These are phyloP conservation scores for Bovichtus variegatus DNA, from an alignment of 2,797 vertebrate species.

Conservation along the genomic window DNA sequence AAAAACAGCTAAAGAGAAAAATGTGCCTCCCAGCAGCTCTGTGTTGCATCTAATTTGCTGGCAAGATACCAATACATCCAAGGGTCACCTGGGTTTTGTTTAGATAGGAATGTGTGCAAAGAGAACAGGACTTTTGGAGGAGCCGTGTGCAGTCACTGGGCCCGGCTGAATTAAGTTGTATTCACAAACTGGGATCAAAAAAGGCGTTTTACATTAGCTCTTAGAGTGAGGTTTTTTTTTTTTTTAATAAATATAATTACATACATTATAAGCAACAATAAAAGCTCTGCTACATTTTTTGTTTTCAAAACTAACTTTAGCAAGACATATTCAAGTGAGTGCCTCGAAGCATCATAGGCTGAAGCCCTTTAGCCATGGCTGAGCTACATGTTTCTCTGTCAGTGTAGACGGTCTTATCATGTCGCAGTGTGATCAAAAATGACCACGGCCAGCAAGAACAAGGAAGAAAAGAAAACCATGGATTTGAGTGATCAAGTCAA, in stretches of 20 bases:
- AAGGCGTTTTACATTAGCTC: not conserved
- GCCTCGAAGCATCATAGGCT: not conserved
- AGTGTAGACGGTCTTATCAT: too few species aligned
- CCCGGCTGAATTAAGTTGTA: not conserved
- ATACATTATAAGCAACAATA: too few species aligned
- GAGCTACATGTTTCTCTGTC: not conserved
- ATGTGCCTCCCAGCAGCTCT: not conserved
- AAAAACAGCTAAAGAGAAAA: not conserved
- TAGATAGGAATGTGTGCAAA: not conserved
- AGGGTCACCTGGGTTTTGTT: not conserved
- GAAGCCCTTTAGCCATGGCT: not conserved
- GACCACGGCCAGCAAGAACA: not conserved
- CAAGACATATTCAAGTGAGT: not conserved
- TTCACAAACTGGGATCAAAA: conserved; percentile 1
- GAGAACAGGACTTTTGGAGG: not conserved
- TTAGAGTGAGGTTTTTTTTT: too few species aligned
- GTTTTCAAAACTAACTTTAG: not conserved
- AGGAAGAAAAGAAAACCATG: not conserved
- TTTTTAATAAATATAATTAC: too few species aligned
- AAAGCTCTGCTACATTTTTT: not conserved
- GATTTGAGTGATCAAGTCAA: not conserved
- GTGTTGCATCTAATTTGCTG: not conserved
- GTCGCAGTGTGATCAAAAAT: not conserved
- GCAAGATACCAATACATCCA: not conserved
- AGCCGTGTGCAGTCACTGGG: not conserved